Percentiles rank a stretch among this genome's conserved stretches.
These are phyloP conservation scores for Nycticryphes semicollaris DNA, from an alignment of 2,113 vertebrate genomes.

Conservation along the genomic window DNA sequence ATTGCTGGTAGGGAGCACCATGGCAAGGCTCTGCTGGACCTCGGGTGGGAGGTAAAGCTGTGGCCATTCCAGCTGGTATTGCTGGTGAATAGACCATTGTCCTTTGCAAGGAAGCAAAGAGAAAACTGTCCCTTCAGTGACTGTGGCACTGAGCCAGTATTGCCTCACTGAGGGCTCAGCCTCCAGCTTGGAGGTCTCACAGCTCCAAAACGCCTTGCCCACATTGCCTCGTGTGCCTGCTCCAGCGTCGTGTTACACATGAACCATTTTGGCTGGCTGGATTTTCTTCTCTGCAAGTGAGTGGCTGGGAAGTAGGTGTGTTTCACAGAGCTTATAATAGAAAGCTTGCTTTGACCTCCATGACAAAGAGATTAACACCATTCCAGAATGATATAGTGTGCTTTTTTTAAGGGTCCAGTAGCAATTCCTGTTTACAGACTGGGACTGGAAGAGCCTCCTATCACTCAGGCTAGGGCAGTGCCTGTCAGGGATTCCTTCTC, in stretches of 20 bases:
- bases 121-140: background rate
- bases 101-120: slow-evolving; percentile 14
- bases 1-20: accelerated
- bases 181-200: background rate
- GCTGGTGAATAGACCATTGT: background rate
- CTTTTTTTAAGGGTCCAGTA: slow-evolving; percentile 19
- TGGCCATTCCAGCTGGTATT: background rate
- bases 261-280: background rate
- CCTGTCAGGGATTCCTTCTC: background rate
- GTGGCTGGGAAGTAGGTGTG: slow-evolving; percentile 36
- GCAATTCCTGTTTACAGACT: slow-evolving; percentile 44
- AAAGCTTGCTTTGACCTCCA: slow-evolving; percentile 29
- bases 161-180: background rate
- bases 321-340: slow-evolving; percentile 50
- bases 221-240: background rate
- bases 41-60: background rate
- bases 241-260: background rate
- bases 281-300: slow-evolving; percentile 16
- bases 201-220: background rate
- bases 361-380: background rate
- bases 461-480: background rate
- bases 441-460: background rate
- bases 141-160: background rate
- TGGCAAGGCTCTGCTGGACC: background rate
- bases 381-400: background rate